Percentiles rank a stretch among this genome's conserved stretches.
These are phyloP conservation scores for Theocolax elegans DNA, from an alignment of 1,140 invertebrate species.

Conservation along the genomic window DNA sequence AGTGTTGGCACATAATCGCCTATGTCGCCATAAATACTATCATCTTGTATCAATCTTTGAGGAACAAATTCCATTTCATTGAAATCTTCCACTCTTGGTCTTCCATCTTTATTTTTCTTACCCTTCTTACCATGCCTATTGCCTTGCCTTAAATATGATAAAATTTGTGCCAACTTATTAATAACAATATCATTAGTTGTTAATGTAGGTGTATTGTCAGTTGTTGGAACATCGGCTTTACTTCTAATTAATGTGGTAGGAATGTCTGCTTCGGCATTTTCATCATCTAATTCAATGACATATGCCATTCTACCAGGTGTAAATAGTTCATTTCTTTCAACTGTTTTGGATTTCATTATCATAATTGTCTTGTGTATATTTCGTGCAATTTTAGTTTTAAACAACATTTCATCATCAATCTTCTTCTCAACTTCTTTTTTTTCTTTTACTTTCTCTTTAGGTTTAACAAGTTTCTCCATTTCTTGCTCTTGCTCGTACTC, in stretches of 20 bases:
- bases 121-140: conserved; percentile 81
- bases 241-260: conserved; percentile 95
- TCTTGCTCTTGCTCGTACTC: conserved; percentile 83
- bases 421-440: conserved; percentile 70
- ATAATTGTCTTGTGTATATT: conserved; percentile 79
- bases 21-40: conserved; percentile 94
- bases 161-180: conserved; percentile 96
- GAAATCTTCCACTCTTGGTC: conserved; percentile 50
- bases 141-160: conserved; percentile 91
- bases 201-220: conserved; percentile 81
- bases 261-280: conserved; percentile 87
- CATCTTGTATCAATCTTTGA: conserved; percentile 67
- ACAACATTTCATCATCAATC: conserved; percentile 81
- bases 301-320: conserved; percentile 97
- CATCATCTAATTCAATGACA: conserved; percentile 94
- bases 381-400: conserved; percentile 82
- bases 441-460: conserved; percentile 68
- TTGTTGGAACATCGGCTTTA: conserved; percentile 91
- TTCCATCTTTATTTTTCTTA: conserved; percentile 76
- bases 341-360: conserved; percentile 75
- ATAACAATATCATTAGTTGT: conserved; percentile 97
- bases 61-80: conserved; percentile 44
- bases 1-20: conserved; percentile 86
- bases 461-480: conserved; percentile 78
- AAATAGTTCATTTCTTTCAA: conserved; percentile 94